These are phyloP conservation scores for Athrips mouffetella DNA, from an alignment of 2,888 invertebrate species.

Conservation along the genomic window DNA sequence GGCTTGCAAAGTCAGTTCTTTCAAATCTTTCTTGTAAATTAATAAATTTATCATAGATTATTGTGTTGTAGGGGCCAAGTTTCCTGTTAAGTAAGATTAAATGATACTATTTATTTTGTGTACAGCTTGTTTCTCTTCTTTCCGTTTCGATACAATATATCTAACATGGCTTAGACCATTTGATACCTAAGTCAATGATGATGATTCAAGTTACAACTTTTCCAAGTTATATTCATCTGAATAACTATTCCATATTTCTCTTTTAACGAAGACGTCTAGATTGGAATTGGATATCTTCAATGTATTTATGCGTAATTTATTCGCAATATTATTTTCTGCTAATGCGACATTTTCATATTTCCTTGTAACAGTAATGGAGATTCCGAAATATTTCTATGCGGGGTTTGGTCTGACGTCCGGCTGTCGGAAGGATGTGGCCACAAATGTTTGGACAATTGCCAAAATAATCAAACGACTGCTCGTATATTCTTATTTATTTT, in stretches of 20 bases:
- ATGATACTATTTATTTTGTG: too few species aligned
- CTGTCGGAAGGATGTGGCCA: constrained; percentile 42
- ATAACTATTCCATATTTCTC: neutral
- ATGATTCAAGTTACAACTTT: neutral
- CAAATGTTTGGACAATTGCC: constrained; percentile 58
- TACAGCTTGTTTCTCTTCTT: too few species aligned
- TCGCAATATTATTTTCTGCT: constrained; percentile 16
- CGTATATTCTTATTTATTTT: constrained; percentile 53
- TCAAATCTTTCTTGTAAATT: neutral
- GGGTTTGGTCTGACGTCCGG: constrained; percentile 36
- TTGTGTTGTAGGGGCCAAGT: neutral
- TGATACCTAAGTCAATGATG: too few species aligned
- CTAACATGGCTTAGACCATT: too few species aligned
- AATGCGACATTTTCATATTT: constrained; percentile 30
- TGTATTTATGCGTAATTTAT: constrained; percentile 11
- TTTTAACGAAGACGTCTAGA: neutral
- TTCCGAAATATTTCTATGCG: constrained; percentile 35
- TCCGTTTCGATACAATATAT: too few species aligned
- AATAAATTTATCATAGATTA: too few species aligned
- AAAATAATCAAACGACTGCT: constrained; percentile 60
- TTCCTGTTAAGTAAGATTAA: neutral
- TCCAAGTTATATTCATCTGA: neutral
- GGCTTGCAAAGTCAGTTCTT: neutral
- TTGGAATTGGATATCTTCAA: constrained; percentile 4
- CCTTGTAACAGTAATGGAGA: constrained; percentile 34